Percentiles rank a stretch among this genome's conserved stretches.
Evolutionary conservation across 2,888 invertebrate species (phyloP).

Genomic region (Mylabris sibirica): DNA sequence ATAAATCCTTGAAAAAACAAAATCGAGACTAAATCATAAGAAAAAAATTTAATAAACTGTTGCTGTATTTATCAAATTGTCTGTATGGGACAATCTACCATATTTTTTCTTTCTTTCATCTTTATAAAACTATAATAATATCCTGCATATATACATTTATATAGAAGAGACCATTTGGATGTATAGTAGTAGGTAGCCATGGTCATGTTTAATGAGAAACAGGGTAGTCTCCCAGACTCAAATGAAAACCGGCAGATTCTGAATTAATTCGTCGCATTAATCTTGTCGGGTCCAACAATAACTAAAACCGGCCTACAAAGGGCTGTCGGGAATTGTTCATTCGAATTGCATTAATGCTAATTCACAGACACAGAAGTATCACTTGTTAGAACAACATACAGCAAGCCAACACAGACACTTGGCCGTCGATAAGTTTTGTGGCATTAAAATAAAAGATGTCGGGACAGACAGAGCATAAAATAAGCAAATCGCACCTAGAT

Average conservation of each 20-base stretch:
- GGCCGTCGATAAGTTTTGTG: constrained; percentile 1
- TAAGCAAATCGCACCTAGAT: background rate
- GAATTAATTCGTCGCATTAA: constrained; percentile 48
- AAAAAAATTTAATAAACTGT: constrained; percentile 30
- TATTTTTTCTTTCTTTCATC: background rate
- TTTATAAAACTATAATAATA: no score
- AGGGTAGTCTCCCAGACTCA: constrained; percentile 28
- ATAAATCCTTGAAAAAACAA: background rate
- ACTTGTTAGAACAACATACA: constrained; percentile 26
- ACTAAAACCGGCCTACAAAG: constrained; percentile 24
- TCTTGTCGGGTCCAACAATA: constrained; percentile 41
- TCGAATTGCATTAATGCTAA: constrained; percentile 46
- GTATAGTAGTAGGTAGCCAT: background rate
- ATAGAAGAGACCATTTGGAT: constrained; percentile 30
- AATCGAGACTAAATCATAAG: background rate
- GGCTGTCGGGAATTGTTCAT: constrained; percentile 38
- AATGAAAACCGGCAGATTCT: constrained; percentile 42
- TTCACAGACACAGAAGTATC: constrained; percentile 36
- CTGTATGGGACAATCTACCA: constrained; percentile 25
- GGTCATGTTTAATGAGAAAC: constrained; percentile 38
- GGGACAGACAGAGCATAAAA: background rate
- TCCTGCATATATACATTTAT: background rate
- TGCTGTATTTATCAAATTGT: constrained; percentile 31
- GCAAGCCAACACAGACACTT: constrained; percentile 5
- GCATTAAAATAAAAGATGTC: background rate